Evolutionary conservation across 2,888 invertebrate species (phyloP).

Genomic region (Papilio demoleus): DNA sequence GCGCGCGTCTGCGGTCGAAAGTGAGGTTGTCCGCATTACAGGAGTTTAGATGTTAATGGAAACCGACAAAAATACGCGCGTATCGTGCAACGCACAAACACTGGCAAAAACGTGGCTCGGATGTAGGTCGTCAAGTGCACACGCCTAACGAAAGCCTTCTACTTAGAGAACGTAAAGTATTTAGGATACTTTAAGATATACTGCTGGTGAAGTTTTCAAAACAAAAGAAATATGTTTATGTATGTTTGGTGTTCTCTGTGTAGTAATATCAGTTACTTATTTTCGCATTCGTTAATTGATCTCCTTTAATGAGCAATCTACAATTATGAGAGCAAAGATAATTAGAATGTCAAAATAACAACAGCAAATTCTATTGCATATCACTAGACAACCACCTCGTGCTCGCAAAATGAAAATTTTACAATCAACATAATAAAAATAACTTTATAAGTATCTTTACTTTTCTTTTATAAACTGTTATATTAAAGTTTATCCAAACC

Average conservation of each 20-base stretch:
- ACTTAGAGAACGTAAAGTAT: slow-evolving; percentile 25
- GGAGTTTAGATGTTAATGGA: slow-evolving; percentile 73
- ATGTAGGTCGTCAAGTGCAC: slow-evolving; percentile 80
- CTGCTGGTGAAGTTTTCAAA: background rate
- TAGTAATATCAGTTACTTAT: background rate
- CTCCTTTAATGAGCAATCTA: background rate
- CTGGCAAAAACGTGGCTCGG: slow-evolving; percentile 72
- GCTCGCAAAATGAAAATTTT: slow-evolving; percentile 14
- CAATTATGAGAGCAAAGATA: background rate
- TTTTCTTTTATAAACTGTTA: too few species aligned
- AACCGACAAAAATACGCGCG: slow-evolving; percentile 68
- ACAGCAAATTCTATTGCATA: background rate
- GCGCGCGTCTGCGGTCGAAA: slow-evolving; percentile 70
- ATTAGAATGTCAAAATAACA: background rate
- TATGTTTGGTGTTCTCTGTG: background rate
- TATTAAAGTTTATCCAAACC: too few species aligned
- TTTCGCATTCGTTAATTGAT: background rate
- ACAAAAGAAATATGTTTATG: background rate
- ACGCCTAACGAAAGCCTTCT: slow-evolving; percentile 46
- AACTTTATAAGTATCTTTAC: too few species aligned
- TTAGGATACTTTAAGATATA: background rate
- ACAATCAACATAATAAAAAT: background rate
- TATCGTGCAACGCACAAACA: slow-evolving; percentile 56
- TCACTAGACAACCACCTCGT: slow-evolving; percentile 11
- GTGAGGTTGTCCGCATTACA: slow-evolving; percentile 78